Evolutionary conservation across 1,140 invertebrate species (phyloP).

Genomic region (Rhizoglyphus robini): DNA sequence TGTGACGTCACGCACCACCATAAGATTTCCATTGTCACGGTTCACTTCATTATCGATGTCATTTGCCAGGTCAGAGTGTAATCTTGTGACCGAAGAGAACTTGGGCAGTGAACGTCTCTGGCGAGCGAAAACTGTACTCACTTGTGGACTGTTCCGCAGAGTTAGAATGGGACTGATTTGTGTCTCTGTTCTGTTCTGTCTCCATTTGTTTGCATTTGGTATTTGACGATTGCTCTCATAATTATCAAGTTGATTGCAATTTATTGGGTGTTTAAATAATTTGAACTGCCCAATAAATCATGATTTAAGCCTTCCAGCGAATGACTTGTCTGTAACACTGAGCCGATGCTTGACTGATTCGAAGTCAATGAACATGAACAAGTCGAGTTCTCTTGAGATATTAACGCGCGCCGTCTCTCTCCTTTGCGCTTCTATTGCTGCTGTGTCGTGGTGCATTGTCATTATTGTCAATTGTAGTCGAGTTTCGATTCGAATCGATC

Average conservation of each 20-base stretch:
- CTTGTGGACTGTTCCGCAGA: no score
- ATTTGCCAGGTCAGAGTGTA: no score
- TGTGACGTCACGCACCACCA: no score
- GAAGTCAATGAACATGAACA: not conserved
- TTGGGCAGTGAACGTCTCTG: not conserved
- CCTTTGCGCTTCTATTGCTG: no score
- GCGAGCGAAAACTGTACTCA: not conserved
- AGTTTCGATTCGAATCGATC: slow-evolving; percentile 11
- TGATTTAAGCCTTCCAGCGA: slow-evolving; percentile 1
- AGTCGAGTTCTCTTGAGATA: slow-evolving; percentile 9
- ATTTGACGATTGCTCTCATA: not conserved
- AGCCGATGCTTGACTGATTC: not conserved
- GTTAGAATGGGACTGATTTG: no score
- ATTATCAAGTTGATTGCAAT: slow-evolving; percentile 5
- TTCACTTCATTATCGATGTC: not conserved
- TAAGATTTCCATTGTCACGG: no score
- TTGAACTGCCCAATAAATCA: not conserved
- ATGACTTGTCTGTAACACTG: not conserved
- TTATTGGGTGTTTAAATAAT: slow-evolving; percentile 6
- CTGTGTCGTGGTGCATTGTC: no score
- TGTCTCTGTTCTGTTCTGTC: no score
- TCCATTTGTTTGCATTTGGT: slow-evolving; percentile 9
- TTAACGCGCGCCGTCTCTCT: not conserved
- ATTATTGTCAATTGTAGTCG: no score
- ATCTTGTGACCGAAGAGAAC: not conserved